A percentile compares a stretch with the other conserved stretches of the same genome.
phyloP scores from a whole-genome alignment of 2,888 invertebrate genomes.

The Lasioglossum figueresi region DNA sequence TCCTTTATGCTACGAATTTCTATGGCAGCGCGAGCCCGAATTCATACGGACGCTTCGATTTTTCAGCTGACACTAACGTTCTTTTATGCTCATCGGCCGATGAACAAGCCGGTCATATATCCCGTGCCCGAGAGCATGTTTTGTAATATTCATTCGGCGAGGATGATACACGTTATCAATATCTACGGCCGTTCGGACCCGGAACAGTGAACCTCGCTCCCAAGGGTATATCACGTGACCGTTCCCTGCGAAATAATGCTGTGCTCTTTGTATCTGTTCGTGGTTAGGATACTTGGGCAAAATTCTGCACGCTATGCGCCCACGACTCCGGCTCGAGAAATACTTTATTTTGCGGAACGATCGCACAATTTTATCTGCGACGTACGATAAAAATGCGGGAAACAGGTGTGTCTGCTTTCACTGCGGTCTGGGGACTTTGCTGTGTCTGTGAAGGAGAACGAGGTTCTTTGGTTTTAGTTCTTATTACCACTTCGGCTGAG shows the following conservation, averaged over 20 bases:
- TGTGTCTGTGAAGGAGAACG: neutral
- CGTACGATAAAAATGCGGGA: neutral
- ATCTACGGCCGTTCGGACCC: constrained; percentile 6
- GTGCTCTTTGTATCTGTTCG: constrained; percentile 22
- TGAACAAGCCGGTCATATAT: constrained; percentile 38
- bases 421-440: neutral
- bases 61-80: constrained; percentile 33
- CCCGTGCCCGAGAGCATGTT: constrained; percentile 1
- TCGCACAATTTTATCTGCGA: neutral
- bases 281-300: neutral
- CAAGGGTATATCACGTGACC: neutral
- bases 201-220: neutral
- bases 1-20: constrained; percentile 7
- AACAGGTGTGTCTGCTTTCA: neutral
- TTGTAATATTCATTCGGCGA: constrained; percentile 36
- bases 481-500: neutral
- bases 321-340: neutral
- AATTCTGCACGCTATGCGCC: neutral
- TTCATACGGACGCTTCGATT: constrained; percentile 42
- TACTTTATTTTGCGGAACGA: neutral
- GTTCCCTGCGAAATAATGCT: constrained; percentile 5
- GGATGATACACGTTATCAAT: constrained; percentile 33
- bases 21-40: constrained; percentile 12
- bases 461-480: neutral
- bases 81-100: constrained; percentile 33